Conservation (phyloP, 2,113 vertebrate genomes). For the Girardinichthys multiradiatus region DNA sequence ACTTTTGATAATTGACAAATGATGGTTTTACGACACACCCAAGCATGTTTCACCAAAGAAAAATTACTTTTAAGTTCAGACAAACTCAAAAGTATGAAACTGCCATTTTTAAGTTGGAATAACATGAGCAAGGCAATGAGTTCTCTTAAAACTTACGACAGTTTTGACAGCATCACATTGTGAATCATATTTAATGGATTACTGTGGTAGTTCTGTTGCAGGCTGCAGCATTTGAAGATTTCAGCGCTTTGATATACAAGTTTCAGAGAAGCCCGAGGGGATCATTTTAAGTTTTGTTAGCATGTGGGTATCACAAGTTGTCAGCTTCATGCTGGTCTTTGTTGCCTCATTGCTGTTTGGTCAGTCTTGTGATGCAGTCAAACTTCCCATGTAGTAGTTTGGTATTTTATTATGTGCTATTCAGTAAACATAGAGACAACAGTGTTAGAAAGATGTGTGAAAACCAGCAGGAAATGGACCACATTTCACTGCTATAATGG, state of each 20-base stretch:
- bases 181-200: constrained; percentile 30
- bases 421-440: constrained; percentile 3
- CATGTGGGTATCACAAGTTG: constrained; percentile 26
- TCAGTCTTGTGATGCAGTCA: background rate
- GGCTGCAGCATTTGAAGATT: constrained; percentile 32
- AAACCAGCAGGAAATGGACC: constrained; percentile 68
- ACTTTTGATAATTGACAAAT: background rate
- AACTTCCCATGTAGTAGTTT: background rate
- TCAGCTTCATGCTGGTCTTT: constrained; percentile 3
- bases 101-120: constrained; percentile 2
- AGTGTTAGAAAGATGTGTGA: constrained; percentile 35
- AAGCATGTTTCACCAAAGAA: background rate
- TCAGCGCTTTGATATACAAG: constrained; percentile 34
- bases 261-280: constrained; percentile 22
- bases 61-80: background rate
- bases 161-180: constrained; percentile 28
- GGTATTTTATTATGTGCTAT: background rate
- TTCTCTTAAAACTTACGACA: constrained; percentile 22
- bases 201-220: background rate
- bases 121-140: background rate
- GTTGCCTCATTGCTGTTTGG: background rate
- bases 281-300: constrained; percentile 44
- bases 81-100: background rate
- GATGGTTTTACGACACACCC: background rate
- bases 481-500: constrained; percentile 62